These are phyloP conservation scores for Mohoua ochrocephala DNA, from an alignment of 2,113 vertebrate species.

Conservation along the genomic window DNA sequence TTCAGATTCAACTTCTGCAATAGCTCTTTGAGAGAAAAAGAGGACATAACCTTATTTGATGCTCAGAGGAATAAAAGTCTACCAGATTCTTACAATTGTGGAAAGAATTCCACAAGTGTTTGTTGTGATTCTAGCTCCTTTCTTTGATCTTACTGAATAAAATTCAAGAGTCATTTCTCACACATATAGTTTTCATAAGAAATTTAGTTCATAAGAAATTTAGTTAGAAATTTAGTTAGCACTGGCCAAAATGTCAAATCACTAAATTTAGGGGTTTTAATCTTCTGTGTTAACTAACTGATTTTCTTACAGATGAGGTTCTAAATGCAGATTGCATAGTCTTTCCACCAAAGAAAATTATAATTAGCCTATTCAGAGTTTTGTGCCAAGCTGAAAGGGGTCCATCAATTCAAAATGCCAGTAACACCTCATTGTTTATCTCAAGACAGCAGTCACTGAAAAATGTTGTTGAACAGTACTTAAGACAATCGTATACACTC, in stretches of 20 bases:
- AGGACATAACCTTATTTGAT: neutral
- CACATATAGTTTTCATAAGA: neutral
- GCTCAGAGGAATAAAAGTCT: neutral
- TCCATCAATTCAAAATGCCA: neutral
- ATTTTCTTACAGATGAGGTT: neutral
- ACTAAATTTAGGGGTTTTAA: neutral
- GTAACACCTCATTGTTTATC: neutral
- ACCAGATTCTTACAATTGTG: neutral
- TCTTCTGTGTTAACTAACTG: neutral
- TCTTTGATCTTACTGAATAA: neutral
- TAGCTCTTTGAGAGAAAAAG: neutral
- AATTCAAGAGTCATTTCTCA: neutral
- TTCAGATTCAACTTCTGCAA: neutral
- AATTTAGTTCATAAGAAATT: neutral
- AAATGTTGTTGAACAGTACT: neutral
- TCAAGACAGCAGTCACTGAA: neutral
- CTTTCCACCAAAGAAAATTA: neutral
- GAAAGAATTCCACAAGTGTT: neutral
- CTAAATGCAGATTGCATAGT: neutral
- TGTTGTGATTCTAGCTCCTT: neutral
- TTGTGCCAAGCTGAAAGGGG: neutral
- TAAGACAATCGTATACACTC: neutral
- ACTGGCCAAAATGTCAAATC: neutral
- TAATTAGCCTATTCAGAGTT: neutral
- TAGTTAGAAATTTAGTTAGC: neutral